Base-by-base conservation (phyloP, 2,797 vertebrate species). In the Pantherophis alleghaniensis region DNA sequence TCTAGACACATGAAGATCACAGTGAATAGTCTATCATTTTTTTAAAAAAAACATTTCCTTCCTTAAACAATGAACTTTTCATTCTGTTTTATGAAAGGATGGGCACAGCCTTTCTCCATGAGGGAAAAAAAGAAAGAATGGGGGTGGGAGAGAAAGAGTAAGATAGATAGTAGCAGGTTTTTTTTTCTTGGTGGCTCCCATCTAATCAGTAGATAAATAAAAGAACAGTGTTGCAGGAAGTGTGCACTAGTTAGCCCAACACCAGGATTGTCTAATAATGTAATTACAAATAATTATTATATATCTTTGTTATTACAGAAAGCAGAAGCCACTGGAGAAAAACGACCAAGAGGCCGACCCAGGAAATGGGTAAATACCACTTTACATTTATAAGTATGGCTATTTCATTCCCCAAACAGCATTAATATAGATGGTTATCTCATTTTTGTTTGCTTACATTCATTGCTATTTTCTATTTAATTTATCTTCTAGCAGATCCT, bases 321-420 rank as follows among this genome's bases (percentile, higher is more conserved):
- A 98, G 98, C 98, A 97, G 99, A 99, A 98, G 98, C 99, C 59
- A 97, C 97, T 94, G 98, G 98, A 96, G 98, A 99, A 98, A 98
- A 98, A 97, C 98, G 99, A 97, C 99, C 99, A 95, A 98, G 99
- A 97, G 99, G 99, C 94, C 98, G 99, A 97, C 99, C 99, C 66
- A 99, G 99, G 97, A 99, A 99, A 99, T 99, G 99, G 99, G 99
- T 99, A 98, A 97, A 98, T 97, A 95, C 93, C 89, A n/a, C 61
- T 69, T 18, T 83, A 83, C 4, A 69, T 86, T 86, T 56, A 18
- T 57, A 90, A 63, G 3, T 13, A 32, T 3, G 22, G n/a, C 14
- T 37, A 7, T 53, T 7, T 12, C 9, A 86, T 57, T 16, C 7
- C 14, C 69, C 51, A 74, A 53, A 57, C 20, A 87, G 59, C 24